Evolutionary conservation across 2,113 vertebrate genomes (phyloP).

Genomic region (Ia io): DNA sequence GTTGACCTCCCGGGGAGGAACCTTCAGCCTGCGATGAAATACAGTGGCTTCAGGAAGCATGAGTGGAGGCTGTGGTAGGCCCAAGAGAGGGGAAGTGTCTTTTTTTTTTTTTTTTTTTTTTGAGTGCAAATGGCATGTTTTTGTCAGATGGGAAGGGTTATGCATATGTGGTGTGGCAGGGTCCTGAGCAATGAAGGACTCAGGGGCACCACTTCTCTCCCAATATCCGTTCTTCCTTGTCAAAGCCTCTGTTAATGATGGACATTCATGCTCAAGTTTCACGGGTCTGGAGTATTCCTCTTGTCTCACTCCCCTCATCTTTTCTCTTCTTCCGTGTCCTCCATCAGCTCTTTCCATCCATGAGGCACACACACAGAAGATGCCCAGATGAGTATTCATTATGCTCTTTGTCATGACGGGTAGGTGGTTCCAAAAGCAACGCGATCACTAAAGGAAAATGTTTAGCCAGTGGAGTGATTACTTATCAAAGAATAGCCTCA

Average conservation of each 20-base stretch:
- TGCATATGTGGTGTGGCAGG: fast-evolving
- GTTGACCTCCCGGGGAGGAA: not conserved
- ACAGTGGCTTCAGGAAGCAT: not conserved
- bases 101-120: not conserved
- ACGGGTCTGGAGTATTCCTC: fast-evolving
- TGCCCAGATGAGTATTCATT: no score
- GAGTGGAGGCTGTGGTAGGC: not conserved
- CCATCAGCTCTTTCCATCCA: not conserved
- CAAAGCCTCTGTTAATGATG: fast-evolving
- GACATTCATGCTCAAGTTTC: fast-evolving
- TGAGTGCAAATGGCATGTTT: fast-evolving
- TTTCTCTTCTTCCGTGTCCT: not conserved
- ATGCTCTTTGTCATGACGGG: no score
- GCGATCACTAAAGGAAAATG: not conserved
- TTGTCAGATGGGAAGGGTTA: not conserved
- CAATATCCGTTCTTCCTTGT: not conserved
- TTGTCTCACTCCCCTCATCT: no score
- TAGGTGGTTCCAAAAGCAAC: not conserved
- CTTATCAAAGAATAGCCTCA: not conserved
- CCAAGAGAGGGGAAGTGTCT: not conserved
- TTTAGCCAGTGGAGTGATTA: no score
- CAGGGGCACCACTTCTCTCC: fast-evolving
- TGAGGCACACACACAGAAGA: not conserved
- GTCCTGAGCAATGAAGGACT: fast-evolving
- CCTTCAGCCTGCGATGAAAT: not conserved